Conservation (phyloP, 92 coral and sea anemone genomes). For the Porites rus region DNA sequence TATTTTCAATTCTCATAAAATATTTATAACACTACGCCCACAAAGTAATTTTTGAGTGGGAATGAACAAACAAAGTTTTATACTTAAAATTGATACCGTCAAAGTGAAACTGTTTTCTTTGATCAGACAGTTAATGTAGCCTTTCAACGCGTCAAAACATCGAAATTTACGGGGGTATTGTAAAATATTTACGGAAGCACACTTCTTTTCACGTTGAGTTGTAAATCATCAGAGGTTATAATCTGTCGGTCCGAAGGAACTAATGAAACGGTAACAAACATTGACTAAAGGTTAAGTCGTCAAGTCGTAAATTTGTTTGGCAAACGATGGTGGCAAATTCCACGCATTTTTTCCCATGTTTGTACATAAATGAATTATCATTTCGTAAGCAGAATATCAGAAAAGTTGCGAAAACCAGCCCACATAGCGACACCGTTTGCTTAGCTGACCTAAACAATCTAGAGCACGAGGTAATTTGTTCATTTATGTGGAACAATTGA, state of each 20-base stretch:
- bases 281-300: background rate
- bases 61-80: background rate
- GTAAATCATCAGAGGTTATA: no score
- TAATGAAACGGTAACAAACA: background rate
- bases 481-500: background rate
- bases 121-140: background rate
- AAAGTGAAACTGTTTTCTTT: background rate
- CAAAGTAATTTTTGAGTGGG: background rate
- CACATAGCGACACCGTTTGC: background rate
- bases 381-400: constrained; percentile 28
- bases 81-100: background rate
- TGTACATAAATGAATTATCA: constrained; percentile 19
- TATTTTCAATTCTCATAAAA: background rate
- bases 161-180: background rate
- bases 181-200: background rate
- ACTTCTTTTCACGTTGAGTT: background rate
- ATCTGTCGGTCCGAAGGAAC: background rate
- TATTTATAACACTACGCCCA: background rate
- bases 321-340: constrained; percentile 30
- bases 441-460: background rate
- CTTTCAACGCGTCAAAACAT: background rate
- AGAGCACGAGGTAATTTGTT: background rate
- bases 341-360: constrained; percentile 30
- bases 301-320: no score
- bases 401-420: constrained; percentile 8